These are phyloP conservation scores for Acrocephalus arundinaceus DNA, from an alignment of 2,113 vertebrate genomes.

Conservation along the genomic window DNA sequence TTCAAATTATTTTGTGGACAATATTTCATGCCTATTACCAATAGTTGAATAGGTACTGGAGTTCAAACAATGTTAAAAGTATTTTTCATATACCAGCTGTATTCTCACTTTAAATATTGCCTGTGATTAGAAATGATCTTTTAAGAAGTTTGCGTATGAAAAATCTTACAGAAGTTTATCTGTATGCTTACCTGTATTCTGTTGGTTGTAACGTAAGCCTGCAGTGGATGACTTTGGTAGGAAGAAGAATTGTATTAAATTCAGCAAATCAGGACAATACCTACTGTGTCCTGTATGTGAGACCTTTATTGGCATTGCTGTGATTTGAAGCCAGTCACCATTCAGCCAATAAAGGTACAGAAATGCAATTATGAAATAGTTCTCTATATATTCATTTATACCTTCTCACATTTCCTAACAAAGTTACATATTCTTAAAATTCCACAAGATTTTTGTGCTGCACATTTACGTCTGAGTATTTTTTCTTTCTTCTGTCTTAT, in stretches of 20 bases:
- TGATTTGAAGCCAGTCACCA: not conserved
- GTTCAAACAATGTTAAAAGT: not conserved
- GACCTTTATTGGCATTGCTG: not conserved
- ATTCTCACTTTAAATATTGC: not conserved
- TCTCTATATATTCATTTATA: not conserved
- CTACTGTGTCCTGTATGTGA: not conserved
- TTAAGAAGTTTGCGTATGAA: not conserved
- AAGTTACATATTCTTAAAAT: not conserved
- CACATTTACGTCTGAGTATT: not conserved
- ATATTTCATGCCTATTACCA: not conserved
- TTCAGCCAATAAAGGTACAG: not conserved
- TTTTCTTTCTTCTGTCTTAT: not conserved
- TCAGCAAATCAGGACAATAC: not conserved
- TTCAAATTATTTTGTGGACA: not conserved
- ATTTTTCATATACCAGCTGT: not conserved
- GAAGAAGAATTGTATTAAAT: not conserved
- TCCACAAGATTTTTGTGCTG: not conserved
- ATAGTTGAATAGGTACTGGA: not conserved
- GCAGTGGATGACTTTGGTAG: not conserved
- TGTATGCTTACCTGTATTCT: not conserved
- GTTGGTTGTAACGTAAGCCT: not conserved
- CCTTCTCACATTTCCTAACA: not conserved
- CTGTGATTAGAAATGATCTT: not conserved
- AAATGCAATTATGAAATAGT: not conserved
- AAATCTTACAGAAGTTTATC: not conserved